phyloP scores from a whole-genome alignment of 2,113 vertebrate genomes.

The Odontesthes bonariensis region DNA sequence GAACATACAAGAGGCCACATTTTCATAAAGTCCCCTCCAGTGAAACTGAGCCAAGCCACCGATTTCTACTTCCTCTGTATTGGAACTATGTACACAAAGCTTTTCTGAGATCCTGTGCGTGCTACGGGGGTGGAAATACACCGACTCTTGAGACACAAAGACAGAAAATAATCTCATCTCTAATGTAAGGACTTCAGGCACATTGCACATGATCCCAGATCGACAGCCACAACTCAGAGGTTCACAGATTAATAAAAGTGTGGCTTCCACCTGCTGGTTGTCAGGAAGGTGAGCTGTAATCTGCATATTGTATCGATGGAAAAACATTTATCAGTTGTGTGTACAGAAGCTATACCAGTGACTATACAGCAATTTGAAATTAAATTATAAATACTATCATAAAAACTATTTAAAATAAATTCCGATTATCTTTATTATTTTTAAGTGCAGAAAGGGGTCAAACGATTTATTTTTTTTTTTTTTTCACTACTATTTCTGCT shows the following conservation, averaged over 20 bases:
- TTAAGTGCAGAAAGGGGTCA: not conserved
- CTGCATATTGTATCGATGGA: not conserved
- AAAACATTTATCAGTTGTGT: constrained; percentile 9
- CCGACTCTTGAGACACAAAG: constrained; percentile 1
- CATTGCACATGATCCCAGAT: constrained; percentile 28
- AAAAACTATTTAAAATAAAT: constrained; percentile 23
- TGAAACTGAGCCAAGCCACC: not conserved
- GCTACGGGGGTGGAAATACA: too few relatives aligned
- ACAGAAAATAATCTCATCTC: constrained; percentile 2
- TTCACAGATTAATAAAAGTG: not conserved
- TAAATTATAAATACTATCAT: constrained; percentile 37
- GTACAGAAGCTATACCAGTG: not conserved
- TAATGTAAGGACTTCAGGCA: constrained; percentile 21
- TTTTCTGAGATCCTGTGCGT: not conserved
- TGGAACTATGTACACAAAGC: not conserved
- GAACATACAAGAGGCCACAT: not conserved
- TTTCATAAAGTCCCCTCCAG: constrained; percentile 8
- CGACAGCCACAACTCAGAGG: not conserved
- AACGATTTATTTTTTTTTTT: not conserved
- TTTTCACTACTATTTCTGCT: not conserved
- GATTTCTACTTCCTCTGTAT: not conserved
- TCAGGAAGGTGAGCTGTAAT: not conserved
- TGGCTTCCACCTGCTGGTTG: constrained; percentile 50
- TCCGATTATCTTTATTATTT: constrained; percentile 2
- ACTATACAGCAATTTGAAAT: constrained; percentile 17